Conservation (phyloP, 2,888 invertebrate species). For the Theodoxus fluviatilis region DNA sequence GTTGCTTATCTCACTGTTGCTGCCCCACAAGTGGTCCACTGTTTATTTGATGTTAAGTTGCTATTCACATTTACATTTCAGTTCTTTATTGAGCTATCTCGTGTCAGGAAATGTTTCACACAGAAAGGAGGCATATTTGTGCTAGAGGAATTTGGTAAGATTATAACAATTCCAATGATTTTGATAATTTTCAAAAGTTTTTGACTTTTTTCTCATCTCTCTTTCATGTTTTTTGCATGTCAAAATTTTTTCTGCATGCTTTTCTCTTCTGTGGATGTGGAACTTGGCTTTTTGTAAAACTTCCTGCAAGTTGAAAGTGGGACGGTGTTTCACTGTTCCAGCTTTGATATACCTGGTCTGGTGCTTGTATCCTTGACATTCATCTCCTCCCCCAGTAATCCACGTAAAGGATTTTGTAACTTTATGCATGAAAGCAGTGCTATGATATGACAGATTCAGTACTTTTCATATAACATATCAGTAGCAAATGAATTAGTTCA, state of each 20-base stretch:
- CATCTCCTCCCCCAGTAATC: too few relatives aligned
- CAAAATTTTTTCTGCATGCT: conserved; percentile 26
- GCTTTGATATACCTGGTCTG: too few relatives aligned
- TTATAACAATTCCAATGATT: conserved; percentile 17
- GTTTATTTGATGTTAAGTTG: conserved; percentile 33
- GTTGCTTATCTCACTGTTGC: conserved; percentile 22
- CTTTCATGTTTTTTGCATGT: conserved; percentile 35
- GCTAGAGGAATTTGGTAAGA: conserved; percentile 99
- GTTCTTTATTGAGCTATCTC: conserved; percentile 99
- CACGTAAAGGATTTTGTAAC: too few relatives aligned
- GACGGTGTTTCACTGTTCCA: too few relatives aligned
- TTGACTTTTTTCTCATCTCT: conserved; percentile 32
- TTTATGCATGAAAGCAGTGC: too few relatives aligned
- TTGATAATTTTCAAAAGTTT: conserved; percentile 28
- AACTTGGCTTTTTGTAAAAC: too few relatives aligned
- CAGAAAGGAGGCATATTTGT: conserved; percentile 99
- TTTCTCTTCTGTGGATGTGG: conserved; percentile 26
- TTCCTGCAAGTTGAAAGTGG: too few relatives aligned
- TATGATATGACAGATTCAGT: too few relatives aligned
- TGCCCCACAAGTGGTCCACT: conserved; percentile 26
- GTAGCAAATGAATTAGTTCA: too few relatives aligned
- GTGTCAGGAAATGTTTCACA: conserved; percentile 99
- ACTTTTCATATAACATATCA: too few relatives aligned
- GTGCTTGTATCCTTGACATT: too few relatives aligned
- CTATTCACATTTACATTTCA: conserved; percentile 72